phyloP scores from a whole-genome alignment of 2,888 invertebrate genomes.

The Laspeyria flexula region DNA sequence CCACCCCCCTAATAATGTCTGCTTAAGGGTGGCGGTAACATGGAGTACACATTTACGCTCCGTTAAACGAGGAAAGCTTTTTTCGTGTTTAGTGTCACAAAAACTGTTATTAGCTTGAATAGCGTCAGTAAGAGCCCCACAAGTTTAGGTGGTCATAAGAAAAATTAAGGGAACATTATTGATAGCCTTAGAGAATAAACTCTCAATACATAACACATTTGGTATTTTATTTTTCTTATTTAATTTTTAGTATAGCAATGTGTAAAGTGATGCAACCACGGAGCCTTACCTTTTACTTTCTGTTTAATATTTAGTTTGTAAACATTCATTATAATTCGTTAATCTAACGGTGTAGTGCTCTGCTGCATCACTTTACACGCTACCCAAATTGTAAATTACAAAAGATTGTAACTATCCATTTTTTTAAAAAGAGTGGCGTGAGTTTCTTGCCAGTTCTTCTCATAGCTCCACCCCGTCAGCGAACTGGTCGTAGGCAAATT shows the following conservation, averaged over 20 bases:
- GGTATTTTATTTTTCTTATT: neutral
- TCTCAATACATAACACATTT: neutral
- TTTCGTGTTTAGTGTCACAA: constrained; percentile 86
- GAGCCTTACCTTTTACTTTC: too few species aligned
- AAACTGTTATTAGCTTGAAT: constrained; percentile 85
- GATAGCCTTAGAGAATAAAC: neutral
- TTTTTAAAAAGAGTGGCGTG: too few species aligned
- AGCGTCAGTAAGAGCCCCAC: constrained; percentile 67
- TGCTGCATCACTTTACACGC: too few species aligned
- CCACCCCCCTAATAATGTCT: constrained; percentile 85
- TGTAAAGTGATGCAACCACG: too few species aligned
- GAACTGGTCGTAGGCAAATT: too few species aligned
- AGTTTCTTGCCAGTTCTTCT: too few species aligned
- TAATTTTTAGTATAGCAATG: neutral
- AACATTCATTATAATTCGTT: too few species aligned
- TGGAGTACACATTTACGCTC: constrained; percentile 85
- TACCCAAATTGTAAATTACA: too few species aligned
- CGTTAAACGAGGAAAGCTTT: constrained; percentile 85
- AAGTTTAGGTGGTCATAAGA: constrained; percentile 47
- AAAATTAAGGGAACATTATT: constrained; percentile 37
- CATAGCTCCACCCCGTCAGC: too few species aligned
- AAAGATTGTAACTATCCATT: too few species aligned
- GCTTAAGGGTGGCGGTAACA: constrained; percentile 84
- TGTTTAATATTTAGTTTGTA: too few species aligned
- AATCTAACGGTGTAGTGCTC: too few species aligned